Evolutionary conservation across 1,140 invertebrate genomes (phyloP), one percentile per base, ranked within the genome.

Genomic region (Atta cephalotes): DNA sequence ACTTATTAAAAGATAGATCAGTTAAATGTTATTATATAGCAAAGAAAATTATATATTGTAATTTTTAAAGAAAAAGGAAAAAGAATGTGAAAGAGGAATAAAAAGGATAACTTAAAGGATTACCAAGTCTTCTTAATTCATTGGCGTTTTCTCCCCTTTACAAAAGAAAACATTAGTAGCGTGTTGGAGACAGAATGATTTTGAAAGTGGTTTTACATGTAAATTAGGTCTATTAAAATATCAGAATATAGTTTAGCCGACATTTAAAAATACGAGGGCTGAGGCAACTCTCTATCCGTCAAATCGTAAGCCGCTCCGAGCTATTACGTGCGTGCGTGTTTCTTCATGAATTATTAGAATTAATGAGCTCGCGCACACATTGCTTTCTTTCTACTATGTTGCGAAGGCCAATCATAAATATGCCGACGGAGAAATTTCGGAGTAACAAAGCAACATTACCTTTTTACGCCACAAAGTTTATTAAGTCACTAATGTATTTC

Each of bases 341-440:
- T 94, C 92, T 94, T 94, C 93, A 93, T 93, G 94, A 94, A 94
- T 95, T 95, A 95, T 95, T 94, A 94, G 93, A 95, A 95, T 95
- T 95, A 95, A 95, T 95, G 94, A 95, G 91, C 90, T 89, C 92
- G 92, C 93, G 93, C 93, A 93, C 93, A 94, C 93, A 90, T 93
- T 90, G 87, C 90, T 92, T 93, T 90, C 79, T 82, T 62, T 58
- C 56, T 70, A 74, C 80, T 60, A 82, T 62, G 35, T 82, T 74
- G 35, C 53, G 25, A n/a, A 39, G 80, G 56, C 80, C 58, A 76
- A 74, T 76, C 56, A 62, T 76, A 74, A 62, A 68, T 62, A 49
- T 62, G 58, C 14, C 25, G 45, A 14, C 66, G 70, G 56, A 58
- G 28, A 21, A 76, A 84, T 84, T 84, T 84, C 28, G 45, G 70